phyloP scores from a whole-genome alignment of 2,113 vertebrate species.

The Ranitomeya variabilis region DNA sequence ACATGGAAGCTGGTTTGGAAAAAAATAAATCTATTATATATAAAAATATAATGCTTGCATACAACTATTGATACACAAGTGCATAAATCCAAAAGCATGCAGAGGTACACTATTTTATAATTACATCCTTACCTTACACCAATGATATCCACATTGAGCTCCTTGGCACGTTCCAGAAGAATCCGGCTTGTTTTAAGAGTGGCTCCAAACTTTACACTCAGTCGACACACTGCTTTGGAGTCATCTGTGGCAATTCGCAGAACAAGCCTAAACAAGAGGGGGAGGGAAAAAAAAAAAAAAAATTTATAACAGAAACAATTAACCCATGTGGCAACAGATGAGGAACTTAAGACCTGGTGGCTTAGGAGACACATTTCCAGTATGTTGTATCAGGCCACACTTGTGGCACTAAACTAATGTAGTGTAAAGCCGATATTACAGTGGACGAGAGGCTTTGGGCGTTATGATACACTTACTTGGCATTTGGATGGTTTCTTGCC shows the following conservation, averaged over 20 bases:
- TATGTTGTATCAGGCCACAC: no score
- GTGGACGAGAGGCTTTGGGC: not conserved
- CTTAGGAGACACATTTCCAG: no score
- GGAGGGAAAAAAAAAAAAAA: not conserved
- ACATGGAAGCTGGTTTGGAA: constrained; percentile 85
- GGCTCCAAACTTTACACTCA: constrained; percentile 97
- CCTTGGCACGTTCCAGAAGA: constrained; percentile 88
- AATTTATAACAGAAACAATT: not conserved
- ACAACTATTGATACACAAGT: no score
- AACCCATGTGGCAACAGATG: no score
- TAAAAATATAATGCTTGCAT: no score
- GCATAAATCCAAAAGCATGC: no score
- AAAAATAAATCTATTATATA: not conserved
- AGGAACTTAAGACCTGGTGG: no score
- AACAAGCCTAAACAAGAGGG: constrained; percentile 78
- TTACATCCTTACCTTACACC: constrained; percentile 80
- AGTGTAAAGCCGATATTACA: no score
- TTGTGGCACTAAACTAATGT: no score
- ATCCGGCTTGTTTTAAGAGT: constrained; percentile 86
- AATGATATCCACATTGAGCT: constrained; percentile 86
- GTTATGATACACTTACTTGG: constrained; percentile 81
- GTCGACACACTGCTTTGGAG: constrained; percentile 90
- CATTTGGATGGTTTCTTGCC: constrained; percentile 87
- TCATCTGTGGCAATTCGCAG: constrained; percentile 95
- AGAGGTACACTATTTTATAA: no score